Conservation (phyloP, 2,797 vertebrate genomes). For the Rhabdophis nuchalis region DNA sequence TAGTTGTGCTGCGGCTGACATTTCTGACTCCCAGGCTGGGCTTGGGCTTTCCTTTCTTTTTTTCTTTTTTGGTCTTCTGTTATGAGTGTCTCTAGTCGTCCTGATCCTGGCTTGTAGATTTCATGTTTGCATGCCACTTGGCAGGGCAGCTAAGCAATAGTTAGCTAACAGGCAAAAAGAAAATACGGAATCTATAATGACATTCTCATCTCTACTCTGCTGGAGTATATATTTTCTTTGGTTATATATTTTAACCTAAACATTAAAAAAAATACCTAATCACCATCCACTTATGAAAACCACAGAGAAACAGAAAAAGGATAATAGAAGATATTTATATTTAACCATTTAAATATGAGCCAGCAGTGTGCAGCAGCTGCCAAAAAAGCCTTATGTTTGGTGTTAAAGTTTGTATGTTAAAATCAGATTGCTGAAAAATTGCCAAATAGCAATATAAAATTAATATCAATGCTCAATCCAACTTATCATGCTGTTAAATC, state of each 20-base stretch:
- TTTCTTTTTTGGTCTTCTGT: too few species aligned
- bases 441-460: conserved; percentile 11
- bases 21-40: too few species aligned
- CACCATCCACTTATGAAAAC: neutral
- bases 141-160: neutral
- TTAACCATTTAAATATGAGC: too few species aligned
- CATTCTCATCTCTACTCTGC: neutral
- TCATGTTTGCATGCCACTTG: too few species aligned
- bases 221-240: neutral
- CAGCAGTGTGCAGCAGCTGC: too few species aligned
- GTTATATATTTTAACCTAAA: neutral
- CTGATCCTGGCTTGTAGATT: too few species aligned
- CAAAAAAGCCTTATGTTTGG: too few species aligned
- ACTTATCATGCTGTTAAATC: conserved; percentile 19
- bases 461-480: conserved; percentile 3
- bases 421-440: neutral
- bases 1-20: too few species aligned
- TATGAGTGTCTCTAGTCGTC: too few species aligned
- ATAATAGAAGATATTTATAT: too few species aligned
- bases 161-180: neutral
- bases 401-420: neutral
- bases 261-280: neutral
- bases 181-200: neutral
- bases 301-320: too few species aligned
- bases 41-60: too few species aligned